Base-by-base conservation (phyloP, 2,797 vertebrate species). In the Scolopax bukidnonensis region DNA sequence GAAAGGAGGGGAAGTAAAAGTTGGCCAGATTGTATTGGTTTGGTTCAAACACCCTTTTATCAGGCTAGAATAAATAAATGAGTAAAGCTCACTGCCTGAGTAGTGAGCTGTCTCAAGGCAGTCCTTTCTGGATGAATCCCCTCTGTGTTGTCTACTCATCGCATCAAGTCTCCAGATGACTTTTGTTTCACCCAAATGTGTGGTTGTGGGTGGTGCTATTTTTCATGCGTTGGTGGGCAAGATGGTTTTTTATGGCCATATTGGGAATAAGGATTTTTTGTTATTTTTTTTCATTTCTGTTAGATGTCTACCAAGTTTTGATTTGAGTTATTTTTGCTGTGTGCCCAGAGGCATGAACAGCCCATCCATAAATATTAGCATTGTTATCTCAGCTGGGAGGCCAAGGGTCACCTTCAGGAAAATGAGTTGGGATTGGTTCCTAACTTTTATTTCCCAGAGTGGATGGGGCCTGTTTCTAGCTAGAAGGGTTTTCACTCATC, bases 301-400 rank as follows among this genome's bases (percentile, higher is more conserved):
- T 93, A 93, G 78, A 92, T 85, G 78, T 93, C 90, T 84, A 90
- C 86, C 30, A 59, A 75, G 74, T 90, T 94, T 94, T 88, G 91
- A 88, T 90, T 88, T 86, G 77, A 90, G 77, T 95, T 96, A 90
- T 91, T 97, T 96, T 89, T 89, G 81, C 89, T 95, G 81, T 71
- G 74, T 92, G 91, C 90, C 95, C 91, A 96, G 90, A 93, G 91
- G 96, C 95, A 89, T 21, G 70, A 95, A 61, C 79, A 67, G 68
- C 75, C 88, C 88, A 83, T 95, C 93, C 90, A 91, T 95, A 96
- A 96, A 91, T 94, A 93, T 87, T 94, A 96, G 75, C 81, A 32
- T 73, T 97, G 94, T 96, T 96, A 96, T 95, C 91, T 96, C 95
- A 95, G 94, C 92, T 96, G 96, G 93, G 81, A 95, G 93, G 91